A percentile compares a stretch with the other conserved stretches of the same genome.
Evolutionary conservation across 2,113 vertebrate genomes (phyloP).

Genomic region (Pardalotus punctatus): DNA sequence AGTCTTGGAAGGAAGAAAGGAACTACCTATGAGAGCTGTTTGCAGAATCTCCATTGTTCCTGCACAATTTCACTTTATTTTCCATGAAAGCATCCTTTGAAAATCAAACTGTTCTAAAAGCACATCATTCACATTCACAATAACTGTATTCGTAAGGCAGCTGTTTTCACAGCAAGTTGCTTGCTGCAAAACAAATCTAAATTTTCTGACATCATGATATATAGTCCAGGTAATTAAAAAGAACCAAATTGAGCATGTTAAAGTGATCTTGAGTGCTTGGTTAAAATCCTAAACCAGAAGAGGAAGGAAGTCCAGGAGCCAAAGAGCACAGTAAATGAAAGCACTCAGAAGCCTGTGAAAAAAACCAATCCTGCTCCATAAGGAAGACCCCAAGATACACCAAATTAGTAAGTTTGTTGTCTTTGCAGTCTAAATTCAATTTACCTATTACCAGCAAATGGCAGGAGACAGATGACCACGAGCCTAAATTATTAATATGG

Average conservation of each 20-base stretch:
- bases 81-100: neutral
- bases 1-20: neutral
- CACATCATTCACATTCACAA: neutral
- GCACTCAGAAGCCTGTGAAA: neutral
- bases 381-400: neutral
- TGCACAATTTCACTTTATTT: slow-evolving; percentile 12
- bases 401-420: neutral
- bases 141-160: neutral
- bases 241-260: neutral
- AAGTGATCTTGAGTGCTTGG: neutral
- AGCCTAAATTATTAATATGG: neutral
- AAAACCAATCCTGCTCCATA: neutral
- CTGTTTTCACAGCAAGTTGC: neutral
- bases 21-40: neutral
- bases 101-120: neutral
- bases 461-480: neutral
- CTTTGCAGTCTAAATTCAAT: neutral
- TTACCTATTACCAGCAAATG: neutral
- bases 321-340: neutral
- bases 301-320: neutral
- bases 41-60: neutral
- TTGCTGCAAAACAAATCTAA: neutral
- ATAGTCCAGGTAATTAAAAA: slow-evolving; percentile 8
- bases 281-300: neutral
- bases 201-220: neutral